Percentiles rank a stretch among this genome's conserved stretches.
Conservation (phyloP, 2,888 invertebrate genomes). For the Tetragnatha montana region DNA sequence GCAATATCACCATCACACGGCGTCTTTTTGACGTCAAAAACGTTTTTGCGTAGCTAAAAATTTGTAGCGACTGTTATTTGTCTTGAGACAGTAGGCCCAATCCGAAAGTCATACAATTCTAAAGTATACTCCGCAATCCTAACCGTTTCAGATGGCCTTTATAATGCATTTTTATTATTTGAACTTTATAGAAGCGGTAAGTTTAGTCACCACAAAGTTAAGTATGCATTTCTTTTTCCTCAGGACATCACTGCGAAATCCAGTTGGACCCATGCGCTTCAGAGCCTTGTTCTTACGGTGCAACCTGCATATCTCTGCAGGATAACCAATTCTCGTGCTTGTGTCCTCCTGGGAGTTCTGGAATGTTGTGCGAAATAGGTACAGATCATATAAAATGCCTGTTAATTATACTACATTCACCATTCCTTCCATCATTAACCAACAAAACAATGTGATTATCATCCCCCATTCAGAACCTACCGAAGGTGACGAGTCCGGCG, state of each 20-base stretch:
- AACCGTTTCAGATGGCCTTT: no score
- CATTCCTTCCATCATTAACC: no score
- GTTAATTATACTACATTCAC: no score
- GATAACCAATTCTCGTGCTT: conserved; percentile 85
- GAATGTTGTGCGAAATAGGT: conserved; percentile 86
- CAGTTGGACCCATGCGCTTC: conserved; percentile 86
- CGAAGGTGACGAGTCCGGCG: conserved; percentile 43
- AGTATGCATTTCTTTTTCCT: neutral
- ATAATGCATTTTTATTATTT: no score
- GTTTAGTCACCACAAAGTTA: neutral
- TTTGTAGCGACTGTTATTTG: no score
- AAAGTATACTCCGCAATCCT: no score
- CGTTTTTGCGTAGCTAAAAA: no score
- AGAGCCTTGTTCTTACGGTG: conserved; percentile 86
- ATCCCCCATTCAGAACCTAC: conserved; percentile 9
- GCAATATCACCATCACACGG: no score
- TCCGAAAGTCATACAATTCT: no score
- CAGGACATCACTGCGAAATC: conserved; percentile 78
- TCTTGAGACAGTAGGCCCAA: no score
- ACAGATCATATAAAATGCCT: conserved; percentile 66
- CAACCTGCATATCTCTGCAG: conserved; percentile 83
- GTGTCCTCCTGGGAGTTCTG: conserved; percentile 86
- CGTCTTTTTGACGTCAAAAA: no score
- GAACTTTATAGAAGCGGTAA: neutral
- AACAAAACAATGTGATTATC: no score